phyloP scores from a whole-genome alignment of 1,140 invertebrate species.

The Pollicipes pollicipes region DNA sequence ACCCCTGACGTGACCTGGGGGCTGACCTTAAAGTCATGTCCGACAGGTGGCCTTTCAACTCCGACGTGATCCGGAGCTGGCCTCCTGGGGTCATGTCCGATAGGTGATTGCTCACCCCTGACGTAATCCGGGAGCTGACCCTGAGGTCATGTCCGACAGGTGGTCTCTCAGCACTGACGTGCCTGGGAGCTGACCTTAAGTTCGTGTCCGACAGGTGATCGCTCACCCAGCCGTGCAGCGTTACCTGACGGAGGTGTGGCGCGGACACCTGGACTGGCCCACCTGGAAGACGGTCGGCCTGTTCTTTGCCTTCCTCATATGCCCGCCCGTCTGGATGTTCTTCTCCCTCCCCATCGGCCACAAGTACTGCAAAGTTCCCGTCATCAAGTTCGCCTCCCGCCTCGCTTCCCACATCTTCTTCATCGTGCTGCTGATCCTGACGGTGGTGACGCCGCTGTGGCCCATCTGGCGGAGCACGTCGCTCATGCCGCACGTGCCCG shows the following conservation, averaged over 20 bases:
- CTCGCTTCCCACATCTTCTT: slow-evolving; percentile 95
- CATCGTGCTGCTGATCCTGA: slow-evolving; percentile 75
- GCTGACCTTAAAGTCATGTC: no score
- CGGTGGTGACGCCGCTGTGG: slow-evolving; percentile 71
- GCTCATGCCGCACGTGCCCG: slow-evolving; percentile 56
- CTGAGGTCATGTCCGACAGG: no score
- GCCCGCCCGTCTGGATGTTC: slow-evolving; percentile 87
- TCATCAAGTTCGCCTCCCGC: slow-evolving; percentile 99
- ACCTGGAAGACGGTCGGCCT: slow-evolving; percentile 84
- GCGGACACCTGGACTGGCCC: slow-evolving; percentile 85
- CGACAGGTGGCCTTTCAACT: no score
- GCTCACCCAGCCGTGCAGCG: slow-evolving; percentile 27
- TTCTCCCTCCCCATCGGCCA: slow-evolving; percentile 90
- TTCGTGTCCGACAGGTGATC: slow-evolving; percentile 17
- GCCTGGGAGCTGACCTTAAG: no score
- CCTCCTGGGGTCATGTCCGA: no score
- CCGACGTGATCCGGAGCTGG: no score
- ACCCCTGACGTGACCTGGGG: no score
- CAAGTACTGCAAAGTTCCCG: slow-evolving; percentile 78
- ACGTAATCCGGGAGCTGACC: no score
- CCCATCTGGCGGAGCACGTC: slow-evolving; percentile 28
- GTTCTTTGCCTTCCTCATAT: slow-evolving; percentile 75
- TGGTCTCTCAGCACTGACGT: no score
- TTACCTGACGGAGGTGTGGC: slow-evolving; percentile 78
- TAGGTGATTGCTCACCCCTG: no score